Percentiles rank a stretch among this genome's conserved stretches.
These are phyloP conservation scores for Sturmia bella DNA, from an alignment of 2,888 invertebrate genomes.

Conservation along the genomic window DNA sequence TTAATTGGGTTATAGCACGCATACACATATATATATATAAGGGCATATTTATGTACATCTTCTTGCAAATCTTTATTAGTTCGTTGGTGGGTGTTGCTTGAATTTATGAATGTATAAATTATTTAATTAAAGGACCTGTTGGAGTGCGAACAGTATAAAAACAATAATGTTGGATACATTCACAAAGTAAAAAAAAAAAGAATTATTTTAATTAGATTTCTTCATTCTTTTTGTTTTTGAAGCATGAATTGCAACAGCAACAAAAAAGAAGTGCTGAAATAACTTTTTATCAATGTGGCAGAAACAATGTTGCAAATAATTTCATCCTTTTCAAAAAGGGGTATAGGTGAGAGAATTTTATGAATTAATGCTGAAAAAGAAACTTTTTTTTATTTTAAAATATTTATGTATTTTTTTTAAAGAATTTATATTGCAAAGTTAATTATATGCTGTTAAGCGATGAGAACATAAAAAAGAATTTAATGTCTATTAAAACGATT, in stretches of 20 bases:
- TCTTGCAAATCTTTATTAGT: background rate
- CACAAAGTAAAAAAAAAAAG: constrained; percentile 29
- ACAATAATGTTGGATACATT: constrained; percentile 8
- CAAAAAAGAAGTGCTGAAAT: constrained; percentile 25
- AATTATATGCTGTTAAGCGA: background rate
- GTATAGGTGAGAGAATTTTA: background rate
- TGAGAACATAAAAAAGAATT: background rate
- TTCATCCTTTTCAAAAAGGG: constrained; percentile 7
- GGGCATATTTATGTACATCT: no score
- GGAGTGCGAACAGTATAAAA: constrained; percentile 50
- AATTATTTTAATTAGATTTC: constrained; percentile 65
- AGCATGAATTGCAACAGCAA: background rate
- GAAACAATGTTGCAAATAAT: constrained; percentile 45
- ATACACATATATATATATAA: no score
- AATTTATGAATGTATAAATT: constrained; percentile 36
- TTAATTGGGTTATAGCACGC: no score
- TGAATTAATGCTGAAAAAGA: no score
- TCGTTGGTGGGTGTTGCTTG: background rate
- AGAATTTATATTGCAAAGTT: constrained; percentile 54
- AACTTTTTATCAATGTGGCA: constrained; percentile 46
- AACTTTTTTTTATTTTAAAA: background rate
- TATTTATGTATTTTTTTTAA: constrained; percentile 12
- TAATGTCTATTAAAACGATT: constrained; percentile 26
- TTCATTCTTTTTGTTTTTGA: constrained; percentile 1
- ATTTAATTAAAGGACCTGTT: constrained; percentile 67